A percentile compares a stretch with the other conserved stretches of the same genome.
phyloP scores from a whole-genome alignment of 2,797 vertebrate species.

The Ctenopoma kingsleyae region DNA sequence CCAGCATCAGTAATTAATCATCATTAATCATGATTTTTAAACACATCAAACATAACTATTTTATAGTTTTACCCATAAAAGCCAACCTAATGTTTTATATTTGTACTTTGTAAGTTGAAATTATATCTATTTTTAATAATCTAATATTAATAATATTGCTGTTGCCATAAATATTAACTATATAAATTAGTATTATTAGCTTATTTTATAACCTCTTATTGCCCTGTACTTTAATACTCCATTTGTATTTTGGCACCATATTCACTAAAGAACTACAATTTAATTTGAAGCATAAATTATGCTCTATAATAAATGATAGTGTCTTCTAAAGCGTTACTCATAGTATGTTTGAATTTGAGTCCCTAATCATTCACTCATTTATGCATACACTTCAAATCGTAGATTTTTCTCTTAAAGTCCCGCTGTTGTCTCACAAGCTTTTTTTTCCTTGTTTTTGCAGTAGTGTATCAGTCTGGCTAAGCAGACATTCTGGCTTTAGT shows the following conservation, averaged over 20 bases:
- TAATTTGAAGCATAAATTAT: neutral
- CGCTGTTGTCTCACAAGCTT: slow-evolving; percentile 9
- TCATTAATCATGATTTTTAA: no score
- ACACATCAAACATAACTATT: no score
- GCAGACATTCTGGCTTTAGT: slow-evolving; percentile 35
- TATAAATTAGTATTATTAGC: neutral
- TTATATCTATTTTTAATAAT: no score
- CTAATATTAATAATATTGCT: neutral
- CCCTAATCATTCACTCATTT: neutral
- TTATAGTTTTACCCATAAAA: no score
- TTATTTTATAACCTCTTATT: neutral
- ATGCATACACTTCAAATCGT: neutral
- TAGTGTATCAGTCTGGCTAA: slow-evolving; percentile 21
- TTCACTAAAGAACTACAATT: neutral
- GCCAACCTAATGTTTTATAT: no score
- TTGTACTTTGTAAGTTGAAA: no score
- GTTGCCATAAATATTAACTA: neutral
- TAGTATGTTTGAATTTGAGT: slow-evolving; percentile 1
- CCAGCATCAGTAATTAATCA: no score
- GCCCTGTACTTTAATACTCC: neutral
- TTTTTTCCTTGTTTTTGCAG: slow-evolving; percentile 27
- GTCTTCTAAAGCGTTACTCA: neutral
- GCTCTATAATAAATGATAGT: neutral
- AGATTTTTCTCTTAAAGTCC: neutral
- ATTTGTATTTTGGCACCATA: neutral